Evolutionary conservation across 2,888 invertebrate species (phyloP).

Genomic region (Oscheius sp.): DNA sequence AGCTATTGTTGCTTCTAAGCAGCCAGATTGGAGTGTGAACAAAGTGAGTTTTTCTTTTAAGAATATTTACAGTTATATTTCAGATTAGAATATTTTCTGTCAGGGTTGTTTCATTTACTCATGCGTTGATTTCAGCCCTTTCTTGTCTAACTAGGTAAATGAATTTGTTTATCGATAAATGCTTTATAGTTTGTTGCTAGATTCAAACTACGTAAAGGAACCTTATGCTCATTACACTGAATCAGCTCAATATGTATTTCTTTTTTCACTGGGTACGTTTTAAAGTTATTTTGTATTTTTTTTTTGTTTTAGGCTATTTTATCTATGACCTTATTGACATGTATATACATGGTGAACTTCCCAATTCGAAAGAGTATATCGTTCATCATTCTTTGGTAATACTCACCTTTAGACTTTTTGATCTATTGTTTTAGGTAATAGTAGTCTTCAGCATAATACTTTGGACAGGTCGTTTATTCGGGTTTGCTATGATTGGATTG

Average conservation of each 20-base stretch:
- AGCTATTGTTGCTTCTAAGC: constrained; percentile 33
- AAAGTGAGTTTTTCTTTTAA: constrained; percentile 29
- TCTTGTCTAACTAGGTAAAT: constrained; percentile 49
- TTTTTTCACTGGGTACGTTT: constrained; percentile 52
- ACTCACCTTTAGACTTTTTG: not conserved
- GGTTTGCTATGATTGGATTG: constrained; percentile 57
- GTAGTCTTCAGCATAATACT: constrained; percentile 53
- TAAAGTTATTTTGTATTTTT: not conserved
- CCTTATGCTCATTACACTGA: constrained; percentile 52
- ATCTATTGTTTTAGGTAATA: constrained; percentile 37
- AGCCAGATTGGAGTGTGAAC: constrained; percentile 46
- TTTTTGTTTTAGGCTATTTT: constrained; percentile 59
- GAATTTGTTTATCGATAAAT: not conserved
- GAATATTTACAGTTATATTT: not conserved
- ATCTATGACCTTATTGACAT: constrained; percentile 57
- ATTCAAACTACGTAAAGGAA: constrained; percentile 51
- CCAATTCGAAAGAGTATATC: constrained; percentile 55
- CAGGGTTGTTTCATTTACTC: constrained; percentile 58
- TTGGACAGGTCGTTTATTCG: constrained; percentile 46
- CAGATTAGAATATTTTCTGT: constrained; percentile 49
- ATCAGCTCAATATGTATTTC: constrained; percentile 55
- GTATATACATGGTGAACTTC: constrained; percentile 54
- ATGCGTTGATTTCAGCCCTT: constrained; percentile 53
- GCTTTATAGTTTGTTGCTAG: constrained; percentile 45
- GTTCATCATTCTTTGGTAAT: constrained; percentile 55